Evolutionary conservation across 2,888 invertebrate species (phyloP).

Genomic region (Teleiodes luculella): DNA sequence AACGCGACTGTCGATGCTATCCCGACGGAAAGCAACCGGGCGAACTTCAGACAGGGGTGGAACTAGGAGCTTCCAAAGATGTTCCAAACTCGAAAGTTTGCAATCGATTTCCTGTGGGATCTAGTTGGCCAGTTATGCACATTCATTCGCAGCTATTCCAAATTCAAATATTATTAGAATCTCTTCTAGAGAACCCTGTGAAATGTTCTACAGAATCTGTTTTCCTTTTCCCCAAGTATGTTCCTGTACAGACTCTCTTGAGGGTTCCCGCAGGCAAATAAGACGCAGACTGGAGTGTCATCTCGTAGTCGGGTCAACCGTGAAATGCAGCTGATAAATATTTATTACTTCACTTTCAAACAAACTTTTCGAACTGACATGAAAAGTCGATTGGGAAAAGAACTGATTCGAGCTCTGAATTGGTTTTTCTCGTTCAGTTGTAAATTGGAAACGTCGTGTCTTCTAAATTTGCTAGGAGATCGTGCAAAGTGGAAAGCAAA

Average conservation of each 20-base stretch:
- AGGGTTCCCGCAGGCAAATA: slow-evolving; percentile 28
- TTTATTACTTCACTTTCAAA: slow-evolving; percentile 24
- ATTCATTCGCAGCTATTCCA: background rate
- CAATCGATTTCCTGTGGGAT: slow-evolving; percentile 3
- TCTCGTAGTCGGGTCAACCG: slow-evolving; percentile 30
- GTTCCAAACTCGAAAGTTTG: slow-evolving; percentile 1
- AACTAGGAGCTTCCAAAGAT: background rate
- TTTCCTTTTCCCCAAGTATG: background rate
- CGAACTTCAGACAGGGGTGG: slow-evolving; percentile 13
- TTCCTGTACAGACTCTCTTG: background rate
- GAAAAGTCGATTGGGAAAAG: slow-evolving; percentile 3
- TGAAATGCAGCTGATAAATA: slow-evolving; percentile 35
- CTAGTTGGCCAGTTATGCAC: slow-evolving; percentile 3
- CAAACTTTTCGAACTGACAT: slow-evolving; percentile 11
- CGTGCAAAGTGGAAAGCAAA: background rate
- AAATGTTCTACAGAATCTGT: background rate
- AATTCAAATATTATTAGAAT: background rate
- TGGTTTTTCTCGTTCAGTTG: background rate
- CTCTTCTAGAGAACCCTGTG: background rate
- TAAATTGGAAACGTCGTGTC: slow-evolving; percentile 6
- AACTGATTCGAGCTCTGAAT: background rate
- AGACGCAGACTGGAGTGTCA: slow-evolving; percentile 28
- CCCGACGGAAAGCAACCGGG: slow-evolving; percentile 33
- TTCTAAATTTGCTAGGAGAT: slow-evolving; percentile 1
- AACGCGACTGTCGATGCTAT: slow-evolving; percentile 45